Evolutionary conservation across 2,113 vertebrate species (phyloP).

Genomic region (Cynoglossus semilaevis): DNA sequence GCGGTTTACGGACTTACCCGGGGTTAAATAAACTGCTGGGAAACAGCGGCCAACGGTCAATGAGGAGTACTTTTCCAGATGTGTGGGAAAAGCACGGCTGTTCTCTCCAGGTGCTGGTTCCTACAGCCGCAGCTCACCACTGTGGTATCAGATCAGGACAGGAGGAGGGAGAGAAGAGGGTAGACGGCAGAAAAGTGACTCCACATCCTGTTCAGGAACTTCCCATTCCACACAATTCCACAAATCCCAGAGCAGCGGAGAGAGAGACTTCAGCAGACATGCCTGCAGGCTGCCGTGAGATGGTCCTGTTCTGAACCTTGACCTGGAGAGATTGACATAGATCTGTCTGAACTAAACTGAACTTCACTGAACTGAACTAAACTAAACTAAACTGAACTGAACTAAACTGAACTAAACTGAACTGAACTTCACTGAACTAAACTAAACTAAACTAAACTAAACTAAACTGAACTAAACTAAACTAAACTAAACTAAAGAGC

Average conservation of each 20-base stretch:
- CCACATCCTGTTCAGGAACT: slow-evolving; percentile 73
- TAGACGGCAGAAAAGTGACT: slow-evolving; percentile 23
- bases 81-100: slow-evolving; percentile 3
- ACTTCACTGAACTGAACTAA: too few species aligned
- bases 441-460: too few species aligned
- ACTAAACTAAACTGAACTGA: too few species aligned
- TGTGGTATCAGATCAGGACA: background rate
- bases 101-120: slow-evolving; percentile 36
- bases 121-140: slow-evolving; percentile 22
- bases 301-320: slow-evolving; percentile 32
- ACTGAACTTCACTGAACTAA: too few species aligned
- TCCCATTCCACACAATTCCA: slow-evolving; percentile 67
- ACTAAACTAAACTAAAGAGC: too few species aligned
- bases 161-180: slow-evolving; percentile 22
- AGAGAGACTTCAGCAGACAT: background rate
- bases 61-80: slow-evolving; percentile 16
- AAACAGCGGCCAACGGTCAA: background rate
- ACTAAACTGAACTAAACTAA: too few species aligned
- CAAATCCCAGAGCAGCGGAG: slow-evolving; percentile 40
- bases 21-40: background rate
- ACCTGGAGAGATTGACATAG: background rate
- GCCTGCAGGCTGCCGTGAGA: slow-evolving; percentile 1
- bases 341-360: too few species aligned
- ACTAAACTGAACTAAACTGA: too few species aligned
- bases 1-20: slow-evolving; percentile 30